phyloP scores from a whole-genome alignment of 2,888 invertebrate genomes.

The Periphyllus acericola region DNA sequence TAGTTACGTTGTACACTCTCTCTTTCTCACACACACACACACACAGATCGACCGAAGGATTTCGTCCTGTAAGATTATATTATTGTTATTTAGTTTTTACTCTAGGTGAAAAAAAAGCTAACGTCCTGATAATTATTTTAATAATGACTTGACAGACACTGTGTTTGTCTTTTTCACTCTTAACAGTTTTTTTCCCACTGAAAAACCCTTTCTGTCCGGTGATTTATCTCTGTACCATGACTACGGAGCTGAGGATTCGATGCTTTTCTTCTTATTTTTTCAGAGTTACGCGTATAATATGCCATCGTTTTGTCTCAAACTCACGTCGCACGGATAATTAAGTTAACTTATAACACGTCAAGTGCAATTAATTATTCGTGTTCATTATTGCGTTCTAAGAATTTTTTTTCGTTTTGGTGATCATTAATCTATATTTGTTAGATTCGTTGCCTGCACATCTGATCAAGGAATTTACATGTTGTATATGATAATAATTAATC shows the following conservation, averaged over 20 bases:
- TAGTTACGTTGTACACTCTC: background rate
- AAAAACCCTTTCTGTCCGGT: background rate
- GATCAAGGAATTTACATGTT: too few species aligned
- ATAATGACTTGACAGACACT: background rate
- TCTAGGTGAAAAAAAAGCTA: background rate
- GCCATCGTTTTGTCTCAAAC: too few species aligned
- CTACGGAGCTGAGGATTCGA: background rate
- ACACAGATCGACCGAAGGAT: background rate
- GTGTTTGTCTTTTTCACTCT: background rate
- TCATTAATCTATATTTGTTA: too few species aligned
- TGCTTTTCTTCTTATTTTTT: background rate
- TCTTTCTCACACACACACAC: too few species aligned
- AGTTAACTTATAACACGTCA: too few species aligned
- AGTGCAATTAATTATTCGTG: too few species aligned
- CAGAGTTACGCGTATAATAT: too few species aligned
- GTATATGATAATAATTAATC: too few species aligned
- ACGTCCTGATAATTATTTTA: constrained; percentile 41
- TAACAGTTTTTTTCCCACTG: background rate
- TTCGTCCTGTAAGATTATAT: background rate
- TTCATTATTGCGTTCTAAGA: too few species aligned
- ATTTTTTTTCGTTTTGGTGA: too few species aligned
- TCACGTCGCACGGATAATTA: too few species aligned
- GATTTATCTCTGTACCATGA: background rate
- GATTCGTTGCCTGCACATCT: too few species aligned
- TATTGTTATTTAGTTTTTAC: background rate